Evolutionary conservation across 1,140 invertebrate genomes (phyloP), one percentile per base, ranked within the genome.

Genomic region (Formica exsecta): DNA sequence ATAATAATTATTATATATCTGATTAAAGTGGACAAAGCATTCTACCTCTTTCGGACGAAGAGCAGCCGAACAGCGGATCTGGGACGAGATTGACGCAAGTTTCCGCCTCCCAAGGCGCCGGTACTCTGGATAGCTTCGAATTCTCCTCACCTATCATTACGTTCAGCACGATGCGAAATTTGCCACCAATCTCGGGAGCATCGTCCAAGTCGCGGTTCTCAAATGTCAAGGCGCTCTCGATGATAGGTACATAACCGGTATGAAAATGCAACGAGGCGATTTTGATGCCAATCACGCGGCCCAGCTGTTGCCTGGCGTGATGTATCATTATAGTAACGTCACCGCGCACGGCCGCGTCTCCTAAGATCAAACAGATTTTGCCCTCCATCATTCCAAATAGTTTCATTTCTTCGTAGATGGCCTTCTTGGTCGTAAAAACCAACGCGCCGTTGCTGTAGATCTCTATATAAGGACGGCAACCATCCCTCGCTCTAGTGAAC

Each of bases 381-480:
- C 97, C 97, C 90, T 98, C 97, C 86, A 96, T 96, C 81, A 97
- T 96, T 83, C 97, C 96, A 91, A 97, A 98, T n/a, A 98, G 92
- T 89, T 97, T 97, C 96, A 99, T 97, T 92, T 97, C 97, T 88
- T 99, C 98, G 93, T 99, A 99, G 84, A 98, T 98, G 90, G 98
- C 97, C 13, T 96, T 95, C 73, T 97, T 92, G 0, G 98, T 98
- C 0, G 97, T 97, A 16, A 98, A 96, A 16, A 99, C 94, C 92
- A 98, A 96, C 64, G 98, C 96, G 85, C 98, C 98, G 91, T 98
- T 98, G 91, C 98, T 97, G 93, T 97, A 99, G 51, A 99, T 96
- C 95, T 99, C 98, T 32, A 99, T 96, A 95, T 98, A 99, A 16
- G 98, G 98, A 86, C 98, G 96, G 93, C 98, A 99, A 1, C 99